Evolutionary conservation across 2,113 vertebrate species (phyloP).

Genomic region (Clupea harengus): DNA sequence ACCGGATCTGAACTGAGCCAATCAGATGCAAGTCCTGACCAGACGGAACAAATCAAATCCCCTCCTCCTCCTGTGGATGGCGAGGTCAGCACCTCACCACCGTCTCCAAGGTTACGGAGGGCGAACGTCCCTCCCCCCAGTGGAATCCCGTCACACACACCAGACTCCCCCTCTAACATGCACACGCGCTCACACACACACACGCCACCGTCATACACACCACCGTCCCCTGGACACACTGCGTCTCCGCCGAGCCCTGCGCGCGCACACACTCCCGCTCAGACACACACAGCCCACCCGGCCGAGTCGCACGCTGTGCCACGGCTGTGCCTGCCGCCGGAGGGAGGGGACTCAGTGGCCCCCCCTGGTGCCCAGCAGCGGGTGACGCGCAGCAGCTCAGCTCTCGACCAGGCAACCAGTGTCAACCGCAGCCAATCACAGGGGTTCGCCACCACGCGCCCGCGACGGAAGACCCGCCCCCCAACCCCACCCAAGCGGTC

Average conservation of each 20-base stretch:
- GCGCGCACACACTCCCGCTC: slow-evolving; percentile 72
- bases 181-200: not conserved
- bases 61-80: not conserved
- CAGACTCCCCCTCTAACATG: slow-evolving; percentile 10
- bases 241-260: slow-evolving; percentile 27
- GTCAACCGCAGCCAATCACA: slow-evolving; percentile 87
- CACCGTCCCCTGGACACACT: slow-evolving; percentile 66
- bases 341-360: not conserved
- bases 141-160: slow-evolving; percentile 70
- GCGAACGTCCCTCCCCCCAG: slow-evolving; percentile 79
- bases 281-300: slow-evolving; percentile 70
- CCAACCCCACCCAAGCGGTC: slow-evolving; percentile 92
- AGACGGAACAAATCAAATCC: slow-evolving; percentile 39
- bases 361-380: slow-evolving; percentile 63
- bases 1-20: not conserved
- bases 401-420: slow-evolving; percentile 77
- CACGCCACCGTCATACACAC: slow-evolving; percentile 82
- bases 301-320: slow-evolving; percentile 74
- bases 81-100: slow-evolving; percentile 45
- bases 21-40: slow-evolving; percentile 40
- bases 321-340: slow-evolving; percentile 18
- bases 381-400: slow-evolving; percentile 75
- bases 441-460: slow-evolving; percentile 85
- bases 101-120: slow-evolving; percentile 62
- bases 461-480: slow-evolving; percentile 89